Conservation (phyloP, 1,140 invertebrate genomes). For the Sarcophaga peregrina region DNA sequence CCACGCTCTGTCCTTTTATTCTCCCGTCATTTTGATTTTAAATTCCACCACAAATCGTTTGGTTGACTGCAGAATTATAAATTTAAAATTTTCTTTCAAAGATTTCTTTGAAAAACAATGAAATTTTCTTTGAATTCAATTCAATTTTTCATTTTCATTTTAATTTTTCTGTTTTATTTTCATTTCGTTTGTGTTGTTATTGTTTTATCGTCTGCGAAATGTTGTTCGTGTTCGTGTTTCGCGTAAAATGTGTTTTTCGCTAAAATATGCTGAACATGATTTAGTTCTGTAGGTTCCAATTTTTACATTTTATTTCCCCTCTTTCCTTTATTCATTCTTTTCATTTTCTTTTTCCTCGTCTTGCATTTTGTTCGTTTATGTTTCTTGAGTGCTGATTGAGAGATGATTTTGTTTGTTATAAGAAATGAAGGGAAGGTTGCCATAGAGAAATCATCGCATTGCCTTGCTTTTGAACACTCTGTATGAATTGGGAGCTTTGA, state of each 20-base stretch:
- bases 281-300: conserved; percentile 4
- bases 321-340: not conserved
- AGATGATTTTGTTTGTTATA: not conserved
- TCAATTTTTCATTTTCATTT: not conserved
- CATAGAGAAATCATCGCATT: not conserved
- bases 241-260: not conserved
- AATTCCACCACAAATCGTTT: no score
- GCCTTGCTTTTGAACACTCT: no score
- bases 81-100: no score
- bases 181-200: not conserved
- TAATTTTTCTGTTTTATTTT: conserved; percentile 5
- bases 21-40: no score
- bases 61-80: no score
- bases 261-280: conserved; percentile 8
- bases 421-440: not conserved
- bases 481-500: no score
- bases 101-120: no score
- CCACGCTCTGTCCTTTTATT: no score
- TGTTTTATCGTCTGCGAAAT: not conserved
- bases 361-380: no score
- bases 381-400: no score
- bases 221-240: not conserved
- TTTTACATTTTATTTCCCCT: not conserved
- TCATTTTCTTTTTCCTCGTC: not conserved
- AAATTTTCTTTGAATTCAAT: not conserved